Percentiles rank a stretch among this genome's conserved stretches.
Conservation (phyloP, 2,797 vertebrate genomes). For the Chlorospingus semifuscus region DNA sequence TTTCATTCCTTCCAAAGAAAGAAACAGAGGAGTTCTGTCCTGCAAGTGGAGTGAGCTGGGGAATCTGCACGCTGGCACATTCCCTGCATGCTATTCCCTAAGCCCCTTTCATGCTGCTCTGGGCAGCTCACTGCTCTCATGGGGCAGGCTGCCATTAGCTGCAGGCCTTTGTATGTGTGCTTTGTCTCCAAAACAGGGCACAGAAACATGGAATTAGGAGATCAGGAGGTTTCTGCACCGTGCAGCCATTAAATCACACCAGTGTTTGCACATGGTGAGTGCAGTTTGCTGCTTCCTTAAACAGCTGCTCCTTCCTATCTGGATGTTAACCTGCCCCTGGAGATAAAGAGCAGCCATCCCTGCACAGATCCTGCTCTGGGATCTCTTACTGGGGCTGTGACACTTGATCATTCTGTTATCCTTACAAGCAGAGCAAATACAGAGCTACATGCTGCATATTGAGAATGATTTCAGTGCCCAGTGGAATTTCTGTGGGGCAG, state of each 20-base stretch:
- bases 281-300: background rate
- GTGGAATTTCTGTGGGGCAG: background rate
- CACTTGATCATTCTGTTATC: background rate
- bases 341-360: background rate
- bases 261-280: background rate
- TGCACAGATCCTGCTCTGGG: background rate
- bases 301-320: background rate
- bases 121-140: background rate
- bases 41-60: background rate
- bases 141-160: background rate
- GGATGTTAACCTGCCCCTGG: background rate
- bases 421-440: background rate
- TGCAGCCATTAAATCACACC: background rate
- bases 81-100: background rate
- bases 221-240: background rate
- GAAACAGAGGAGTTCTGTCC: background rate
- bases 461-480: background rate
- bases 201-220: background rate
- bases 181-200: background rate
- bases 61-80: conserved; percentile 18
- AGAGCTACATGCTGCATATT: accelerated
- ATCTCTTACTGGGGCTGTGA: accelerated
- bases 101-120: background rate
- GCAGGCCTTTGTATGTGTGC: background rate
- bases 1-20: conserved; percentile 22